Base-by-base conservation (phyloP, 2,888 invertebrate species). In the Dromius quadrimaculatus region DNA sequence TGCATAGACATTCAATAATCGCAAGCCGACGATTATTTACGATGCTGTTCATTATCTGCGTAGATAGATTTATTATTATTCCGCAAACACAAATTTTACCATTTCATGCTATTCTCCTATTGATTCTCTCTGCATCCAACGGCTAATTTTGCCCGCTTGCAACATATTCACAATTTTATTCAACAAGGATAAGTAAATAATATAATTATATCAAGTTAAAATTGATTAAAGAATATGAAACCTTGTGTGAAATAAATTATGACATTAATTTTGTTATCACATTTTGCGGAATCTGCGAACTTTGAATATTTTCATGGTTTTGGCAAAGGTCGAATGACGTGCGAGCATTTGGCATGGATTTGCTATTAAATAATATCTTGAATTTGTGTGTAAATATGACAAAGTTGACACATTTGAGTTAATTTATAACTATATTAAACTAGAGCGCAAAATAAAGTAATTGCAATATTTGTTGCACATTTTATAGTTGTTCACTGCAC, bases 281-380 rank as follows among this genome's bases (percentile, higher is more conserved):
- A 15, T 45, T 45, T 6, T 32, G 32, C 8, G 13, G 8, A 45
- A 19, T 19, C 17, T 47, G 20, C 47, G 61, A 41, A 61, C 59
- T 59, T 59, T 34, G 34, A 38, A 2, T 36, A 34, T 61, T 38
- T 38, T 38, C 41, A 41, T 41, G 5, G 50, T 61, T 41, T 61
- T 61, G 61, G 61, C 61, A 61, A 8, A 36, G 41, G 36, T 61
- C 38, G 22, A 38, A 36, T 38, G 38, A 61, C 61, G 61, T 61
- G 22, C 28, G 36, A 59, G 36, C 6, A 20, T 20, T 61, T 61
- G 61, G 61, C 61, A 41, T 61, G 50, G 11, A 13, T 2, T 13
- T 11, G 50, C 22, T 50, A 50, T 50, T 22, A 50, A 50, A 50
- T 23, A 50, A 50, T 50, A 50, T 50, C 50, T 13, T 41, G 6